These are phyloP conservation scores for Agelas oroides DNA, from an alignment of 37 sponge, comb jelly and placozoan genomes.

Conservation along the genomic window DNA sequence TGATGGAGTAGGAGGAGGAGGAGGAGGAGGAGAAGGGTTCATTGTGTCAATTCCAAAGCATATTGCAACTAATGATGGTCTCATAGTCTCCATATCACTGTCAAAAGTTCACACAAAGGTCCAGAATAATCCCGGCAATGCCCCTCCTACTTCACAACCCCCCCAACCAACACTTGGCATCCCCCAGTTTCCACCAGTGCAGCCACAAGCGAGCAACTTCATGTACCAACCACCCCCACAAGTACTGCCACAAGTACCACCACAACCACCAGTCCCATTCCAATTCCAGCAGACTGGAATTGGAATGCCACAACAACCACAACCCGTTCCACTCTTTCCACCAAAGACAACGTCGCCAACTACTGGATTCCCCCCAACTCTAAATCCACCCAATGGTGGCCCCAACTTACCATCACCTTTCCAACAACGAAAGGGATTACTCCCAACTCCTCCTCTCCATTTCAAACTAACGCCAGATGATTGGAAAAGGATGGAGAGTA, in stretches of 20 bases:
- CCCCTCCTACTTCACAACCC: neutral
- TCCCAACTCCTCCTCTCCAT: constrained; percentile 55
- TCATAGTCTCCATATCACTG: neutral
- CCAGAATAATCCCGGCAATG: neutral
- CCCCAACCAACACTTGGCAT: too few species aligned
- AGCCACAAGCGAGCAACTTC: too few species aligned
- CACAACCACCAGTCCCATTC: neutral
- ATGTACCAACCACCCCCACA: too few species aligned
- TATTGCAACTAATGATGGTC: neutral
- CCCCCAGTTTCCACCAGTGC: too few species aligned
- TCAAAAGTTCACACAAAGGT: neutral
- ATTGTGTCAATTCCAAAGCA: constrained; percentile 1
- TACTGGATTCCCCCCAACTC: too few species aligned
- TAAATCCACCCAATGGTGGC: too few species aligned
- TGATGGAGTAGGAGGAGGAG: too few species aligned
- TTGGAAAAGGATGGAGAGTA: constrained; percentile 10
- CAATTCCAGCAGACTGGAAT: too few species aligned
- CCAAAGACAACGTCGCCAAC: neutral
- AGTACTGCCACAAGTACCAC: neutral
- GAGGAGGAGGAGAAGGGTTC: neutral
- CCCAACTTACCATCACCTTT: neutral
- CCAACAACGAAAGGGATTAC: constrained; percentile 28
- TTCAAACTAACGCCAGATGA: constrained; percentile 18
- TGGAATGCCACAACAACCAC: neutral
- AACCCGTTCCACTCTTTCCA: neutral